Evolutionary conservation across 2,113 vertebrate genomes (phyloP), one percentile per base, ranked within the genome.

Genomic region (Fulmarus glacialis): DNA sequence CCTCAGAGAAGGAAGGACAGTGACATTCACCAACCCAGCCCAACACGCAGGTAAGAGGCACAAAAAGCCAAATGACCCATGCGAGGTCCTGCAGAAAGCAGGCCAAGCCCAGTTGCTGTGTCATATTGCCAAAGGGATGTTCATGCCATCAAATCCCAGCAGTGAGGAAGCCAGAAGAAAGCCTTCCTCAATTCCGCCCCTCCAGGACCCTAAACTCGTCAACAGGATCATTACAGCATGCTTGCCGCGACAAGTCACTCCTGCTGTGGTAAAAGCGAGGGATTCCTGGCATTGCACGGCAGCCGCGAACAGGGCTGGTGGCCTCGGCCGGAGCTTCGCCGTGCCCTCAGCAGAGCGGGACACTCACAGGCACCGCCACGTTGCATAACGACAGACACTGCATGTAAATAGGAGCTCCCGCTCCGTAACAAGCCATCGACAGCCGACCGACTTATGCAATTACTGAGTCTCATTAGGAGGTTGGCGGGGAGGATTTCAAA

Each of bases 61-160:
- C 0, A 0, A 50, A 79, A 84, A 89, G 40, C 62, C 82, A 38
- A 82, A 38, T 1, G 2, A 72, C 27, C 27, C 2, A 2, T 11
- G 15, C 1, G 2, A 89, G 38, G 34, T 82, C 47, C 48, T 24
- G 23, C 62, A 72, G 29, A 38, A 50, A 50, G 4, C 47, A 8
- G 36, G 40, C 62, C 58, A 45, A 72, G 60, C 15, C 48, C 79
- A 26, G 13, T 1, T 4, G 2, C 67, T 22, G n/a, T 3, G 82
- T 81, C 72, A 83, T 8, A 0, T n/a, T 60, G 42, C 87, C n/a
- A 9, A 87, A 82, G 74, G 29, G 48, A 50, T 26, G 62, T 23
- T 60, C 53, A 23, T 1, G 43, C 67, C 72, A 81, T 22, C 55
- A 67, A 32, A 87, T 16, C 45, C 32, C 55, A 34, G 63, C 0